phyloP scores from a whole-genome alignment of 2,888 invertebrate genomes.

The Cerastis leucographa region DNA sequence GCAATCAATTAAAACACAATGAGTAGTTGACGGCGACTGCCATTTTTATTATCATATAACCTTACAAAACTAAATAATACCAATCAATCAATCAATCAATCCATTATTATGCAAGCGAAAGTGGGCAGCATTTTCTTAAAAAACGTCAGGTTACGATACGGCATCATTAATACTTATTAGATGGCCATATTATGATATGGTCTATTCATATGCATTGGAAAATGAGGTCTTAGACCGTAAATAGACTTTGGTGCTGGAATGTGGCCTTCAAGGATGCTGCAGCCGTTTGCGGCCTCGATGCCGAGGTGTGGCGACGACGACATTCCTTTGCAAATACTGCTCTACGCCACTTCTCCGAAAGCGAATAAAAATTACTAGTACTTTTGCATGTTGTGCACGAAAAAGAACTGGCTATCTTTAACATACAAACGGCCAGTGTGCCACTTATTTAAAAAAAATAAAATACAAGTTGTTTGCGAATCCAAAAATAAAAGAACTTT shows the following conservation, averaged over 20 bases:
- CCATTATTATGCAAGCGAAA: conserved; percentile 68
- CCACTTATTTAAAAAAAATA: conserved; percentile 34
- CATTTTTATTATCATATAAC: conserved; percentile 55
- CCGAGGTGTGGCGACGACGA: conserved; percentile 84
- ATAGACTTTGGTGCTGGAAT: conserved; percentile 85
- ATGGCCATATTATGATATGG: conserved; percentile 61
- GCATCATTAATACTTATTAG: conserved; percentile 57
- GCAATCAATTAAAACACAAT: conserved; percentile 12
- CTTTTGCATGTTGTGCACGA: conserved; percentile 51
- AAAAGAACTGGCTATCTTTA: conserved; percentile 27
- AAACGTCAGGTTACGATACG: conserved; percentile 63
- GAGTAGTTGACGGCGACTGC: conserved; percentile 1
- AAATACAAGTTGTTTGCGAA: neutral
- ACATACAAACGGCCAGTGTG: conserved; percentile 25
- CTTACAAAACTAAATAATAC: conserved; percentile 50
- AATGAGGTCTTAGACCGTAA: conserved; percentile 86
- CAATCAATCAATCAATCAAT: conserved; percentile 71
- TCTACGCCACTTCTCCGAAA: conserved; percentile 69
- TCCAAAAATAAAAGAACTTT: neutral
- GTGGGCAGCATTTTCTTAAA: conserved; percentile 63
- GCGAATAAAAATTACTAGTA: conserved; percentile 62
- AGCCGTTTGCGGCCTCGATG: conserved; percentile 78
- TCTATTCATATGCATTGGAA: conserved; percentile 75
- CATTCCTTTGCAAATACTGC: conserved; percentile 83
- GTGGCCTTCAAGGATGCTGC: conserved; percentile 90